These are phyloP conservation scores for Ceratosolen fusciceps DNA, from an alignment of 1,140 invertebrate species.

Conservation along the genomic window DNA sequence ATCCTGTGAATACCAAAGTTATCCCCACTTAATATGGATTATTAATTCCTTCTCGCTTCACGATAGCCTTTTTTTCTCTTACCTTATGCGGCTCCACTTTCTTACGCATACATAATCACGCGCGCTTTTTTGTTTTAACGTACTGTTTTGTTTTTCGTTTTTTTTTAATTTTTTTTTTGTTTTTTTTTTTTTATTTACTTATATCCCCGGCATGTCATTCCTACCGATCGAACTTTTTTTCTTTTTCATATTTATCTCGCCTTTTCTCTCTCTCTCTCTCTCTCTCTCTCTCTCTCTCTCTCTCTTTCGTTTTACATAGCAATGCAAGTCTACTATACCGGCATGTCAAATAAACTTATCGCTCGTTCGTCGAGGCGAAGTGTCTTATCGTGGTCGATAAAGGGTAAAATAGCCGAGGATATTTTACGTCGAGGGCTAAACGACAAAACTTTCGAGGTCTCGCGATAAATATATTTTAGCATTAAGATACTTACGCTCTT, in stretches of 20 bases:
- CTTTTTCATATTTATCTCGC: too few species aligned
- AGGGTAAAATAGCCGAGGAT: too few species aligned
- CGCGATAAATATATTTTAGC: neutral
- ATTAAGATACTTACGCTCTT: constrained; percentile 38
- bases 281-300: too few species aligned
- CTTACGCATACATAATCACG: neutral
- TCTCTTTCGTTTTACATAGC: too few species aligned
- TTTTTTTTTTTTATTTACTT: neutral
- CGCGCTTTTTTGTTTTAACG: neutral
- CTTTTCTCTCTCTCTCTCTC: too few species aligned
- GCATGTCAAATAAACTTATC: neutral
- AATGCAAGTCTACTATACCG: neutral
- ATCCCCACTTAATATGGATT: constrained; percentile 17
- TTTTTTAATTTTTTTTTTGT: neutral
- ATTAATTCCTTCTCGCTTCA: constrained; percentile 43
- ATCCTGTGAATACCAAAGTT: constrained; percentile 60
- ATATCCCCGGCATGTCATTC: neutral
- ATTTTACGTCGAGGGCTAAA: neutral
- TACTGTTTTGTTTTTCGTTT: neutral
- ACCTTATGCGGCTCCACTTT: constrained; percentile 19
- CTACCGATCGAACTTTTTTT: too few species aligned
- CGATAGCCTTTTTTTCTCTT: constrained; percentile 25
- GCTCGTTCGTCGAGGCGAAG: neutral
- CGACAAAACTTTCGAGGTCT: neutral
- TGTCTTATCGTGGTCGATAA: too few species aligned